Evolutionary conservation across 2,113 vertebrate species (phyloP).

Genomic region (Pipra filicauda): DNA sequence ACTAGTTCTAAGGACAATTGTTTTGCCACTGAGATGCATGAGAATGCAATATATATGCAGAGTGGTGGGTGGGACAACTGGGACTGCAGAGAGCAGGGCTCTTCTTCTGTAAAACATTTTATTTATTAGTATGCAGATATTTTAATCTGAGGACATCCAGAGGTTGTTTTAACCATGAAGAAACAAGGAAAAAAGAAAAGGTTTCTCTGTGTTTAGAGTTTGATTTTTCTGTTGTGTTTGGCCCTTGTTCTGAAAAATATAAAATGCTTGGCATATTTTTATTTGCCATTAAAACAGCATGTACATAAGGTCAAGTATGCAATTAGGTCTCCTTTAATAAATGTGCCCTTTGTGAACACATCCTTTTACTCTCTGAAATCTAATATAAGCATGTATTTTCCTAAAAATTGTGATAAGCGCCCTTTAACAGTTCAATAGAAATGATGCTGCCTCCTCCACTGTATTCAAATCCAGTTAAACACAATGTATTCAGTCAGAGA

Average conservation of each 20-base stretch:
- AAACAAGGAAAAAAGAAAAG: not conserved
- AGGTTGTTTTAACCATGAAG: not conserved
- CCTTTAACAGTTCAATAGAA: not conserved
- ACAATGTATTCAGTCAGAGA: not conserved
- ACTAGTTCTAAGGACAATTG: not conserved
- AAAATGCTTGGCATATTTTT: not conserved
- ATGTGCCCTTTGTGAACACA: not conserved
- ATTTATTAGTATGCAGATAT: not conserved
- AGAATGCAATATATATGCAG: not conserved
- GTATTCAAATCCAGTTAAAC: not conserved
- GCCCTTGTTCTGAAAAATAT: not conserved
- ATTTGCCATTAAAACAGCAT: not conserved
- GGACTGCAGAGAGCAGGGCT: not conserved
- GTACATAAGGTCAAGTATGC: conserved; percentile 29
- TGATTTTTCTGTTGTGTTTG: not conserved
- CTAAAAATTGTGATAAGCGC: not conserved
- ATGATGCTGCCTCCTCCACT: not conserved
- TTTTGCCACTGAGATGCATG: not conserved
- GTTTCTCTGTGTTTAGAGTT: not conserved
- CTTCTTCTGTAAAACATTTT: not conserved
- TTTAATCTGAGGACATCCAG: not conserved
- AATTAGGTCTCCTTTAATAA: conserved; percentile 36
- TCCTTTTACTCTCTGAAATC: not conserved
- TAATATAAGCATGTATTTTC: not conserved
- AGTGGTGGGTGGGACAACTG: not conserved